Conservation (phyloP, 2,113 vertebrate species). For the Nymphicus hollandicus region DNA sequence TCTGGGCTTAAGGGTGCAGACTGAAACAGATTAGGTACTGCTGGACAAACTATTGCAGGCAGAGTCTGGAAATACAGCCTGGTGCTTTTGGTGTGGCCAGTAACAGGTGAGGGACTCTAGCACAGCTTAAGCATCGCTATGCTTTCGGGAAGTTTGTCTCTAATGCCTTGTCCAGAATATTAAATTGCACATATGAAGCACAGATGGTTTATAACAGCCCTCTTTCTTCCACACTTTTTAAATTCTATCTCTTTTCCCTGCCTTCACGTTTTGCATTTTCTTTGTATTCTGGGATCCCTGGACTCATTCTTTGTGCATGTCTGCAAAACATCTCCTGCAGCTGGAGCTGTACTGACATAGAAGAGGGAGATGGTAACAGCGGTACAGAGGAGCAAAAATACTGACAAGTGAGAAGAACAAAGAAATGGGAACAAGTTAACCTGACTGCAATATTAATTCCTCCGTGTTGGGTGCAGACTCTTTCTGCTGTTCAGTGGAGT, state of each 20-base stretch:
- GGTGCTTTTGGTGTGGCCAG: neutral
- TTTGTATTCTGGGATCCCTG: neutral
- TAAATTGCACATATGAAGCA: neutral
- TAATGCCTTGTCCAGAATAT: neutral
- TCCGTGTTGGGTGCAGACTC: neutral
- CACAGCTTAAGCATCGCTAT: neutral
- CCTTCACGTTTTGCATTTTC: neutral
- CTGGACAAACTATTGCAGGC: neutral
- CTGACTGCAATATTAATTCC: neutral
- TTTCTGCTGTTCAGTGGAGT: neutral
- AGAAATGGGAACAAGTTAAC: neutral
- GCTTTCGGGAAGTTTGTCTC: neutral
- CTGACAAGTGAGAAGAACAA: neutral
- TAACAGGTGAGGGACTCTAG: neutral
- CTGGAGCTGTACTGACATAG: neutral
- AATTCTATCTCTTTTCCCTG: neutral
- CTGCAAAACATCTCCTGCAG: conserved; percentile 18
- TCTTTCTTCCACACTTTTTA: neutral
- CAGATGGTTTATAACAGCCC: neutral
- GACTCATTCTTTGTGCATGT: neutral
- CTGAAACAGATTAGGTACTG: neutral
- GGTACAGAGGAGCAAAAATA: neutral
- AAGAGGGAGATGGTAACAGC: neutral
- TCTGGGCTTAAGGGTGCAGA: neutral
- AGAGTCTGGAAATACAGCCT: neutral